These are phyloP conservation scores for Hyppa rectilinea DNA, from an alignment of 2,888 invertebrate species.

Conservation along the genomic window DNA sequence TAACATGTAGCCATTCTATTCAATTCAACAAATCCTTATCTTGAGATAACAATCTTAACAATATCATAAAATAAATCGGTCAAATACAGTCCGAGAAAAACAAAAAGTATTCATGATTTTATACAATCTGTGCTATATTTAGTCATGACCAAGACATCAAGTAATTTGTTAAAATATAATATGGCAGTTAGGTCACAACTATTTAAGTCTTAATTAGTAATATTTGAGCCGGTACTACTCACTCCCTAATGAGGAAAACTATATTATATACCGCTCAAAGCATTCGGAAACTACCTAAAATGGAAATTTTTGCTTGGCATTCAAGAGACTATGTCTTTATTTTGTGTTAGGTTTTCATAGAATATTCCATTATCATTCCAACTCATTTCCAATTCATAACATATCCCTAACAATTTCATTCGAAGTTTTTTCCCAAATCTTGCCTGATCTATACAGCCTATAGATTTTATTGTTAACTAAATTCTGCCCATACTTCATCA, in stretches of 20 bases:
- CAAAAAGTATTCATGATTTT: conserved; percentile 3
- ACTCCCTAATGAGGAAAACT: conserved; percentile 22
- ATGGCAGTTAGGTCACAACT: conserved; percentile 33
- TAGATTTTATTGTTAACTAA: conserved; percentile 87
- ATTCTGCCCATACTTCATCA: conserved; percentile 87
- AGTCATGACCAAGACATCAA: conserved; percentile 21
- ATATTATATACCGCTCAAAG: conserved; percentile 17
- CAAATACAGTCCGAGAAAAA: conserved; percentile 20
- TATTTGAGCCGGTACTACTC: conserved; percentile 33
- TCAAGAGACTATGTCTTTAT: conserved; percentile 4
- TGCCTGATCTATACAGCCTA: conserved; percentile 85
- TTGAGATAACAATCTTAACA: conserved; percentile 24
- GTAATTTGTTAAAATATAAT: not conserved
- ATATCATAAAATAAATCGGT: conserved; percentile 34
- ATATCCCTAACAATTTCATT: conserved; percentile 83
- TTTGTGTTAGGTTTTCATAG: not conserved
- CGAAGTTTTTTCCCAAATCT: conserved; percentile 86
- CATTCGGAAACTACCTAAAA: conserved; percentile 14
- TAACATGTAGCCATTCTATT: conserved; percentile 1
- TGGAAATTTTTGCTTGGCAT: conserved; percentile 52
- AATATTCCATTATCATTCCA: conserved; percentile 21
- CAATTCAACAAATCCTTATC: conserved; percentile 34
- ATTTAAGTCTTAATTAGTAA: conserved; percentile 18
- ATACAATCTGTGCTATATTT: not conserved
- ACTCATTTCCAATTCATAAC: conserved; percentile 54